Percentiles rank a stretch among this genome's conserved stretches.
Evolutionary conservation across 2,797 vertebrate genomes (phyloP).

Genomic region (Eulemur rubriventer): DNA sequence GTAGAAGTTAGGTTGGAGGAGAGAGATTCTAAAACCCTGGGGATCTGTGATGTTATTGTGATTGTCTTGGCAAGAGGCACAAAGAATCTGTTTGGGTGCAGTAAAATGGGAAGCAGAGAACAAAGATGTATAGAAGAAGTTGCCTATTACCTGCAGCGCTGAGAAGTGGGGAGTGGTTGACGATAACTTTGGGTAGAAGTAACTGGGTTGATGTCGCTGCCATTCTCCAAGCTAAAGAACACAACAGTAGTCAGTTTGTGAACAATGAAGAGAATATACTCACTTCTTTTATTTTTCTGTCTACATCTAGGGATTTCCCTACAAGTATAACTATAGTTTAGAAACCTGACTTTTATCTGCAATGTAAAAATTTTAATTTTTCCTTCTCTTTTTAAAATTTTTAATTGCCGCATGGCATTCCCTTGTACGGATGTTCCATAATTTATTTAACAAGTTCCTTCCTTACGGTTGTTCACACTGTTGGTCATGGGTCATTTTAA

Average conservation of each 20-base stretch:
- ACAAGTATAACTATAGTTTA: not conserved
- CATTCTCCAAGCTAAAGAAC: not conserved
- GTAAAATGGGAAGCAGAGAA: not conserved
- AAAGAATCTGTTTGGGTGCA: not conserved
- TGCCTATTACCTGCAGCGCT: not conserved
- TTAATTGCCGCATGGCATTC: not conserved
- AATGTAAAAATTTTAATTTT: conserved; percentile 31
- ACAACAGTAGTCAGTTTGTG: not conserved
- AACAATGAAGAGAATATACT: not conserved
- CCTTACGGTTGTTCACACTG: not conserved
- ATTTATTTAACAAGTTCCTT: not conserved
- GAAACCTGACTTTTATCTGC: not conserved
- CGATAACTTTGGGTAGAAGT: not conserved
- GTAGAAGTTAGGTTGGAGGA: not conserved
- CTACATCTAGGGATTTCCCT: not conserved
- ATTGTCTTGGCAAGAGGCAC: not conserved
- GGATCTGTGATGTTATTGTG: not conserved
- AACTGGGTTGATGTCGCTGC: not conserved
- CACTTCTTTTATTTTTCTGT: not conserved
- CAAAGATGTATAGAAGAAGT: not conserved
- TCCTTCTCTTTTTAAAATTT: not conserved
- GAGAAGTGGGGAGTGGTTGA: not conserved
- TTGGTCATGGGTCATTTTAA: not conserved
- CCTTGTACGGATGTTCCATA: not conserved
- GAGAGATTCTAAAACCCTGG: not conserved